Evolutionary conservation across 1,140 invertebrate species (phyloP), one percentile per base, ranked within the genome.

Genomic region (Zaprionus kolodkinae): DNA sequence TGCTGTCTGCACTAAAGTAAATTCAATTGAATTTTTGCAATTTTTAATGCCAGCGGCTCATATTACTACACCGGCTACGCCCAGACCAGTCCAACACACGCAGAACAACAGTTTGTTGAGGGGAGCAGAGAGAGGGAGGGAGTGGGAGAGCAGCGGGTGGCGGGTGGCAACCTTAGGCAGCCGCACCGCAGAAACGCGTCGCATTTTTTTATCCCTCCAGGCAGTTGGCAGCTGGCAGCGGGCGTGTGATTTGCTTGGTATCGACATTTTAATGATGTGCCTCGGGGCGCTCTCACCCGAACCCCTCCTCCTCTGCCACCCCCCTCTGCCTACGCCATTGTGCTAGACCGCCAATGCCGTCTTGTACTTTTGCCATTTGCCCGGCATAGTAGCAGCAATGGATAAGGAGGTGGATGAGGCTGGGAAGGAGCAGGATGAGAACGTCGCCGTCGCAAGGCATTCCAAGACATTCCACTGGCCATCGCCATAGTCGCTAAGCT

Each of bases 241-340:
- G 84, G 85, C 84, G 85, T 88, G 85, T 88, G 85, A 88, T 88
- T 88, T 89, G 85, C 85, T 91, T 91, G 84, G 78, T 79, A 89
- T 91, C 89, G 88, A 91, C 88, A 91, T 88, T 91, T 91, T 91
- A 91, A 91, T 91, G 88, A 91, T 91, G 88, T 91, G 84, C 81
- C 88, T 84, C 72, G 79, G 72, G 88, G 88, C 83, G 78, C 72
- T 69, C 67, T 57, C 45, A 70, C 64, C 48, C 56, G 50, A 40
- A 5, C 10, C 13, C 52, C 17, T 15, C 36, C 27, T 13, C 52
- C 59, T 33, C 56, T 50, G 61, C 75, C 10, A 12, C 13, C n/a
- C 10, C 38, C 13, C n/a, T n/a, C 66, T 21, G 48, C 75, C 61
- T 77, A 70, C 21, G 36, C 52, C 38, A 66, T 59, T 45, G 57